phyloP scores from a whole-genome alignment of 1,140 invertebrate species.

The Calephelis nemesis region DNA sequence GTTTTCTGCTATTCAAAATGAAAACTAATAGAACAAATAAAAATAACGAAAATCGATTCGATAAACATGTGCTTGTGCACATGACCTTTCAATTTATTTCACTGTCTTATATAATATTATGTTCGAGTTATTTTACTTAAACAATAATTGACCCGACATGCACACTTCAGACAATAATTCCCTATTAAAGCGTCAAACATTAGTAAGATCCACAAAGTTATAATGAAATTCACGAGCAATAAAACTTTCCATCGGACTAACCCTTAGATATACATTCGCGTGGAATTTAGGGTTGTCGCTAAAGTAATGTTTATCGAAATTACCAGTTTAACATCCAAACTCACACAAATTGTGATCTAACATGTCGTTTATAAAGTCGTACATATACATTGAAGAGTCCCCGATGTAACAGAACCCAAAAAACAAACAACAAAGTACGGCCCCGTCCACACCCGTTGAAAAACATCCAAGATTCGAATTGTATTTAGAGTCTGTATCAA shows the following conservation, averaged over 20 bases:
- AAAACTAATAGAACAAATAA: too few relatives aligned
- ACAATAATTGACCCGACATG: conserved; percentile 44
- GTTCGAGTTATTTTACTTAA: too few relatives aligned
- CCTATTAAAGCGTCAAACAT: conserved; percentile 64
- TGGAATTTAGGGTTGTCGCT: conserved; percentile 43
- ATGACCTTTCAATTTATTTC: too few relatives aligned
- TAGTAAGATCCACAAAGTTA: conserved; percentile 64
- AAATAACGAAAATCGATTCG: too few relatives aligned
- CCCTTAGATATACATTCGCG: conserved; percentile 66
- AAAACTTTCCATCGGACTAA: conserved; percentile 74
- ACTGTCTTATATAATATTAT: too few relatives aligned
- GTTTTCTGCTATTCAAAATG: too few relatives aligned
- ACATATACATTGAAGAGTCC: too few relatives aligned
- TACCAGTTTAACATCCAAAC: background rate
- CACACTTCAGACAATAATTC: conserved; percentile 74
- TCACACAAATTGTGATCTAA: background rate
- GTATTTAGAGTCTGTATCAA: conserved; percentile 22
- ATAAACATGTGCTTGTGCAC: too few relatives aligned
- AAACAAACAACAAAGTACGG: too few relatives aligned
- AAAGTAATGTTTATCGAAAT: background rate
- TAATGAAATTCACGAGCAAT: conserved; percentile 78
- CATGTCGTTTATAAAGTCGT: too few relatives aligned
- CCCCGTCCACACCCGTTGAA: background rate
- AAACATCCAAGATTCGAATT: conserved; percentile 35
- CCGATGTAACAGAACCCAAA: too few relatives aligned